phyloP scores from a whole-genome alignment of 2,113 vertebrate species.

The Turdus rufiventris region DNA sequence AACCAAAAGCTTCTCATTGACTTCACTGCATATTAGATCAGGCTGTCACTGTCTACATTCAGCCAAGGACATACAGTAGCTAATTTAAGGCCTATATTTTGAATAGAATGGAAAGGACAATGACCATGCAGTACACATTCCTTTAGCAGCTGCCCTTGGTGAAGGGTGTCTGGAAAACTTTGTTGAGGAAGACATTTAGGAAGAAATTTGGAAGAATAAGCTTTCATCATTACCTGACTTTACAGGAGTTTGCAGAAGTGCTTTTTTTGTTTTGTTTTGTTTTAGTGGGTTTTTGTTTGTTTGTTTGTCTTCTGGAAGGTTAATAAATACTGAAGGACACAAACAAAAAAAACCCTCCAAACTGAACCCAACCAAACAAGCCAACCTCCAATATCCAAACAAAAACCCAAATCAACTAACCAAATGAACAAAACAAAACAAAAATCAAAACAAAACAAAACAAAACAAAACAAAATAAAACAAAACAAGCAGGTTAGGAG shows the following conservation, averaged over 20 bases:
- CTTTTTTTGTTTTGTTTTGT: too few relatives aligned
- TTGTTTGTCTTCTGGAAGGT: background rate
- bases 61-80: background rate
- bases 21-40: background rate
- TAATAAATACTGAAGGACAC: rapidly evolving
- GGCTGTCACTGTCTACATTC: background rate
- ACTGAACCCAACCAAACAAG: rapidly evolving
- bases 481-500: background rate
- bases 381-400: background rate
- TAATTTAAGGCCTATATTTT: background rate
- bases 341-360: background rate
- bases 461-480: background rate
- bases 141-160: background rate
- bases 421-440: background rate
- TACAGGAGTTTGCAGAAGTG: background rate
- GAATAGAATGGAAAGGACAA: background rate
- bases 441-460: background rate
- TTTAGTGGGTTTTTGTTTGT: too few relatives aligned
- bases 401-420: background rate
- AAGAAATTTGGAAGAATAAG: background rate
- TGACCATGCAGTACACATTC: background rate
- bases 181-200: background rate
- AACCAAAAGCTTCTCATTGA: conserved; percentile 15
- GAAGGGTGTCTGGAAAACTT: background rate
- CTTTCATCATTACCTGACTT: background rate